Evolutionary conservation across 2,797 vertebrate genomes (phyloP).

Genomic region (Sarcoramphus papa): DNA sequence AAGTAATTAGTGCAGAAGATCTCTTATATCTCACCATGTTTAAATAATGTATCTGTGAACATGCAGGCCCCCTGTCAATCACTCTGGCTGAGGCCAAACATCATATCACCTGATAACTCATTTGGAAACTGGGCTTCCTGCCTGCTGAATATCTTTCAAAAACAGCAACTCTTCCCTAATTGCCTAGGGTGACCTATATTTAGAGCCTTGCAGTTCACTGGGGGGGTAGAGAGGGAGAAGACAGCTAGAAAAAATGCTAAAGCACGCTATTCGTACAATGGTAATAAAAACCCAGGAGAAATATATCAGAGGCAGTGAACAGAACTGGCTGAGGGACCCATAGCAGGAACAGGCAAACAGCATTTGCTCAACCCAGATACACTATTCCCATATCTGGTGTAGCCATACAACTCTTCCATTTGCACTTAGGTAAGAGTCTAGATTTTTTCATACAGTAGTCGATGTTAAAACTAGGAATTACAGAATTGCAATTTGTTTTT

Average conservation of each 20-base stretch:
- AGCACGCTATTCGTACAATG: slow-evolving; percentile 22
- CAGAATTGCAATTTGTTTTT: background rate
- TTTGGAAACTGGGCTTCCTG: slow-evolving; percentile 77
- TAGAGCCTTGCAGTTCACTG: slow-evolving; percentile 61
- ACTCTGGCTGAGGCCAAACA: slow-evolving; percentile 77
- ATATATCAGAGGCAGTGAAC: background rate
- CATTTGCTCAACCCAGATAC: background rate
- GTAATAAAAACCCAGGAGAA: slow-evolving; percentile 3
- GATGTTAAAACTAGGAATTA: background rate
- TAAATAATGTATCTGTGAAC: slow-evolving; percentile 76
- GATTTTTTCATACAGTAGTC: background rate
- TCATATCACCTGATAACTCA: slow-evolving; percentile 77
- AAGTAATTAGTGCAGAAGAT: slow-evolving; percentile 72
- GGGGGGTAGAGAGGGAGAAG: slow-evolving; percentile 19
- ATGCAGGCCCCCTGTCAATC: slow-evolving; percentile 76
- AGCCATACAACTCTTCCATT: background rate
- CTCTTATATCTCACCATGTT: slow-evolving; percentile 64
- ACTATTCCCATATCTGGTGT: background rate
- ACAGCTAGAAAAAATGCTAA: slow-evolving; percentile 45
- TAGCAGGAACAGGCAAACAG: background rate
- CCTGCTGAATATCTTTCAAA: slow-evolving; percentile 70
- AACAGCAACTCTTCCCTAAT: slow-evolving; percentile 71
- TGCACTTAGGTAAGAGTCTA: background rate
- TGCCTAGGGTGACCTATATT: slow-evolving; percentile 75
- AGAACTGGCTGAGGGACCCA: slow-evolving; percentile 9